Base-by-base conservation (phyloP, 2,113 vertebrate genomes). In the Urocitellus parryii region DNA sequence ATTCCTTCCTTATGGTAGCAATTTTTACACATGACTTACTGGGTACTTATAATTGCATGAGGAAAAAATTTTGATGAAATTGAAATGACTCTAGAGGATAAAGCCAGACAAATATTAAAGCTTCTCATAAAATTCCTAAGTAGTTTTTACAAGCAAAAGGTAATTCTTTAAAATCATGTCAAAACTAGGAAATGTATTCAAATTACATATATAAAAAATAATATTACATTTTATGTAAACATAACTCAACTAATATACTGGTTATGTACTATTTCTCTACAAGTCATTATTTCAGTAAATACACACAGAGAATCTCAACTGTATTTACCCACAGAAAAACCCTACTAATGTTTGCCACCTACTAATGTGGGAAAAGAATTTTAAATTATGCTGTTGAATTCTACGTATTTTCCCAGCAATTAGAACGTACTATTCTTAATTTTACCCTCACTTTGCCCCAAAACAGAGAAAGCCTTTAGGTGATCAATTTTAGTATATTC, bases 141-240 rank as follows among this genome's bases (percentile, higher is more conserved):
- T 95, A 65, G 45, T 16, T 95, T 95, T 95, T 94, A 93, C 11
- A 95, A 84, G 56, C 56, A 97, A 94, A 95, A 91, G 65, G 24
- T 82, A 95, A 91, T 86, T 96, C 83, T 95, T 84, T 65, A 93
- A 94, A 91, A 91, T 92, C 53, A 92, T 89, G 67, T 85, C 56
- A 39, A 96, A 95, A 92, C 83, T 63, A 95, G 67, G 32, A 91
- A 95, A 90, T 39, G 11, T 77, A 95, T 90, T 97, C 90, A 97
- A 97, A 92, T 94, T 63, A 93, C 1, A 96, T 39, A 93, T 87
- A 89, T 74, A 96, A 97, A 97, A 95, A 95, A 51, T 65, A 81
- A 76, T 51, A 68, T 80, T 81, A 90, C 42, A 95, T 96, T 97
- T 98, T 97, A 96, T 88, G 37, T 96, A 98, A 97, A 97, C 8